Conservation (phyloP, 2,113 vertebrate genomes). For the Myrmecophaga tridactyla region DNA sequence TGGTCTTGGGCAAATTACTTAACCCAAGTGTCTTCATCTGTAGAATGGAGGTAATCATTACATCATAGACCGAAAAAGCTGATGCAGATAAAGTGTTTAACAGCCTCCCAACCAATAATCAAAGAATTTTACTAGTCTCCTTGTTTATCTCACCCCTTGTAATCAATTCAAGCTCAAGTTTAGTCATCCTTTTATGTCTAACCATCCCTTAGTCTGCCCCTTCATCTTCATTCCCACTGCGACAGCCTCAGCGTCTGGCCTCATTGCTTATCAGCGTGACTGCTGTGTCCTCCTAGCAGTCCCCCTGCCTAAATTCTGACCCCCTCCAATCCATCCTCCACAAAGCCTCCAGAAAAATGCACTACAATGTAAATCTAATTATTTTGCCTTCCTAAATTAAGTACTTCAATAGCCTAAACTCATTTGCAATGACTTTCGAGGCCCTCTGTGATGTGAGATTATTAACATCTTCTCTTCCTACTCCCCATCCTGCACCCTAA, state of each 20-base stretch:
- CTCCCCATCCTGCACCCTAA: neutral
- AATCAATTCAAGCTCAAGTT: neutral
- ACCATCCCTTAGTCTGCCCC: neutral
- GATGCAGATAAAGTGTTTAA: neutral
- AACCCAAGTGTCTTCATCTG: neutral
- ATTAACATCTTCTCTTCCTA: neutral
- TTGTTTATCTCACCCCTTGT: neutral
- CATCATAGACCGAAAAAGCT: neutral
- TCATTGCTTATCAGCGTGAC: neutral
- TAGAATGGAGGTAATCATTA: neutral
- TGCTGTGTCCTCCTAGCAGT: neutral
- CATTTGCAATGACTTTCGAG: neutral
- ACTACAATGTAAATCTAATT: neutral
- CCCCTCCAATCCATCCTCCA: too few species aligned
- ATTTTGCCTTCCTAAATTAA: neutral
- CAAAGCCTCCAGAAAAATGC: neutral
- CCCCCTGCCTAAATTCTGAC: neutral
- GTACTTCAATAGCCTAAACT: neutral
- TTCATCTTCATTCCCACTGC: neutral
- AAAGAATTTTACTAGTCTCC: neutral
- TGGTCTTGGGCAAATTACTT: neutral
- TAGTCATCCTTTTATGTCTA: neutral
- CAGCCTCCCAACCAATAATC: neutral
- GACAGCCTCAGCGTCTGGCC: neutral
- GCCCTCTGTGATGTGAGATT: neutral